Conservation (phyloP, 2,797 vertebrate species). For the Acanthurus tractus region DNA sequence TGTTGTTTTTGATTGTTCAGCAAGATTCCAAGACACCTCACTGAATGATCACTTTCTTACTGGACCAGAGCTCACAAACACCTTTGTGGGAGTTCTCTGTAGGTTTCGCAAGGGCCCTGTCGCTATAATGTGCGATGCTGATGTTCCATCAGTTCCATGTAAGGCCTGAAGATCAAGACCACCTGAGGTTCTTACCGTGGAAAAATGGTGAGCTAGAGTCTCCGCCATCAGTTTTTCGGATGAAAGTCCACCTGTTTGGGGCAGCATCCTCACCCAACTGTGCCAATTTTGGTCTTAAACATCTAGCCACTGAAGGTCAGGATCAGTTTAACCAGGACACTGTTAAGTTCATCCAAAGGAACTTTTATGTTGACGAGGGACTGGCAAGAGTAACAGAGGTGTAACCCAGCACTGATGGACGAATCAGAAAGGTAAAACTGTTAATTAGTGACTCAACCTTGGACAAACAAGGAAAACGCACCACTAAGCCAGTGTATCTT, state of each 20-base stretch:
- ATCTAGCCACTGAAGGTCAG: conserved; percentile 19
- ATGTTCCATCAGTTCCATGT: conserved; percentile 12
- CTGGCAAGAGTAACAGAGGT: background rate
- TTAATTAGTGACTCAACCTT: too few relatives aligned
- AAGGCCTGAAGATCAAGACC: background rate
- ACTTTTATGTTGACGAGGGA: conserved; percentile 6
- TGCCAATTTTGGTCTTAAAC: conserved; percentile 39
- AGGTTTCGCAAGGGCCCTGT: background rate
- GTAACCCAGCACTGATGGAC: too few relatives aligned
- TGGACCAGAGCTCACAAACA: conserved; percentile 11
- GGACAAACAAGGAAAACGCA: too few relatives aligned
- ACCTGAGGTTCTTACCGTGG: conserved; percentile 2
- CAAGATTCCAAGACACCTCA: background rate
- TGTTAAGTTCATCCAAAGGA: conserved; percentile 4
- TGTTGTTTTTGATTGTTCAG: conserved; percentile 1
- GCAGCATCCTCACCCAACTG: conserved; percentile 39
- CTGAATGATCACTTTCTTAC: conserved; percentile 10
- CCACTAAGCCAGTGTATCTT: too few relatives aligned
- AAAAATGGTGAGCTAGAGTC: background rate
- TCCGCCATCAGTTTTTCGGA: conserved; percentile 17
- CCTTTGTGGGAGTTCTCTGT: conserved; percentile 8
- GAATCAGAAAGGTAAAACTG: too few relatives aligned
- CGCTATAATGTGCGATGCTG: background rate
- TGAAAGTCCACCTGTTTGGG: conserved; percentile 52
- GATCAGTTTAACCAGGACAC: background rate